phyloP scores from a whole-genome alignment of 2,113 vertebrate species.

The Pelmatolapia mariae region DNA sequence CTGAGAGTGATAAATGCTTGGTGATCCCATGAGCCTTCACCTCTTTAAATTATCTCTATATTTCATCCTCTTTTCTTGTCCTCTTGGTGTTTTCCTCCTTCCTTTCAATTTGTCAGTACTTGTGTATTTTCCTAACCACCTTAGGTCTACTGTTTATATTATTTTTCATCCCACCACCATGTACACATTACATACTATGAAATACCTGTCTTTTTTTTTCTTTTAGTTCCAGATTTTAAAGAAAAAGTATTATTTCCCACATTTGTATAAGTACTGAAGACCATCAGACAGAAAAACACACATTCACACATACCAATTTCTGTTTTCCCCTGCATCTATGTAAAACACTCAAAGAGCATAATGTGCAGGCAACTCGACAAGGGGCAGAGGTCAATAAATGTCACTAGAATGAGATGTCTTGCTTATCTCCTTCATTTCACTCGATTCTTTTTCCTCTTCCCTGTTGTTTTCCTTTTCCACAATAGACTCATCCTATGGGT shows the following conservation, averaged over 20 bases:
- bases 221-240: background rate
- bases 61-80: background rate
- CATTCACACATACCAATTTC: background rate
- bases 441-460: background rate
- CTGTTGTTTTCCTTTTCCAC: background rate
- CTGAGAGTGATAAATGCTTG: constrained; percentile 40
- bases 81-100: background rate
- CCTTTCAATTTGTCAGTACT: background rate
- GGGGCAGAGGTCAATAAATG: constrained; percentile 49
- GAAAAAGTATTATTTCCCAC: constrained; percentile 6
- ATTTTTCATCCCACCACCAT: background rate
- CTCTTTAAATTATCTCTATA: constrained; percentile 27
- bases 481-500: constrained; percentile 8
- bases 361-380: constrained; percentile 30
- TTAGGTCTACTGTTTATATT: background rate
- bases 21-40: constrained; percentile 31
- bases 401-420: background rate
- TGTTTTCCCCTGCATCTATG: background rate
- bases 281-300: background rate
- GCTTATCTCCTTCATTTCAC: background rate
- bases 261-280: constrained; percentile 3
- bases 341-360: constrained; percentile 18
- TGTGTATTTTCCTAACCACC: background rate
- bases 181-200: background rate
- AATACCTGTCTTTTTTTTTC: background rate